Evolutionary conservation across 2,797 vertebrate species (phyloP).

Genomic region (Podargus strigoides): DNA sequence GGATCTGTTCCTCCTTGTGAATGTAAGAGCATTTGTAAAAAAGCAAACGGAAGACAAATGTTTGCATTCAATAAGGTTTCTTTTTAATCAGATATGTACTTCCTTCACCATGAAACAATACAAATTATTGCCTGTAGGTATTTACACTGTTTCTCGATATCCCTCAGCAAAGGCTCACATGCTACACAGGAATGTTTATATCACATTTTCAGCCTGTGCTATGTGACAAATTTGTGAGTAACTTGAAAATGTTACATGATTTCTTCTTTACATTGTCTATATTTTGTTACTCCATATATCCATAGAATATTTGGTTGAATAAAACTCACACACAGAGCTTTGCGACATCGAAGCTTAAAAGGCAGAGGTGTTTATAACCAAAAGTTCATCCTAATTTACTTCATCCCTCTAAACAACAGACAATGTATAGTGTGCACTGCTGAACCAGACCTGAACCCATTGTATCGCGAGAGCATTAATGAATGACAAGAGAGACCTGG

Average conservation of each 20-base stretch:
- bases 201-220: constrained; percentile 16
- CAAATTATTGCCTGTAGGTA: not conserved
- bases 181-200: not conserved
- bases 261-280: not conserved
- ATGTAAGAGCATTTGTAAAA: not conserved
- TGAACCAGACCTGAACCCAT: constrained; percentile 1
- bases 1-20: not conserved
- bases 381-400: not conserved
- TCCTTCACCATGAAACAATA: not conserved
- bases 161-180: constrained; percentile 19
- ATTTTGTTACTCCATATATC: not conserved
- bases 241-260: not conserved
- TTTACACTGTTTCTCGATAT: not conserved
- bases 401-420: not conserved
- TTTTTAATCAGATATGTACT: not conserved
- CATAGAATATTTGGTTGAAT: not conserved
- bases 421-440: not conserved
- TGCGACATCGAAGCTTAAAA: not conserved
- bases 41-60: constrained; percentile 17
- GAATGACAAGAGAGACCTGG: not conserved
- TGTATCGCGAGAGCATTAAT: not conserved
- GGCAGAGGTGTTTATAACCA: not conserved
- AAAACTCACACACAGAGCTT: not conserved
- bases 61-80: constrained; percentile 17
- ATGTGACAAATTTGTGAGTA: not conserved